Conservation (phyloP, 2,888 invertebrate species). For the Drosophila gaucha region DNA sequence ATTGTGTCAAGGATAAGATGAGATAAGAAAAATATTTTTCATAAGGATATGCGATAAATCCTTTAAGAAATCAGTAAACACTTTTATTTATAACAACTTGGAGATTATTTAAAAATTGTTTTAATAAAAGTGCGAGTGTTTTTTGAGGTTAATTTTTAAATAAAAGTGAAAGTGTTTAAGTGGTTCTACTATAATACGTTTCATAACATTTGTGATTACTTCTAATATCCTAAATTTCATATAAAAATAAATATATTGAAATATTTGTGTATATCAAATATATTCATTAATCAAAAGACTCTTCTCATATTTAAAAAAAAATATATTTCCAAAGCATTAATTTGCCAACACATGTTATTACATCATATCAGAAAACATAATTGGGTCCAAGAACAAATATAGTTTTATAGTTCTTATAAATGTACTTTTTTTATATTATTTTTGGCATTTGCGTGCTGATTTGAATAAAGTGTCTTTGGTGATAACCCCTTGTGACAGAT, state of each 20-base stretch:
- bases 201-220: not conserved
- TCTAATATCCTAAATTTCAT: not conserved
- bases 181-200: not conserved
- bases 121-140: not conserved
- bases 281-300: not conserved
- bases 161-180: not conserved
- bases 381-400: constrained; percentile 37
- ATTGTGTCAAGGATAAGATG: constrained; percentile 20
- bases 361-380: constrained; percentile 47
- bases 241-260: not conserved
- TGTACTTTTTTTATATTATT: constrained; percentile 21
- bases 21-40: not conserved
- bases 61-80: not conserved
- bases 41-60: not conserved
- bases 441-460: constrained; percentile 65
- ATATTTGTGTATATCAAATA: not conserved
- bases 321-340: too few species aligned
- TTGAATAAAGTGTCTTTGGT: constrained; percentile 39
- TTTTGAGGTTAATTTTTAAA: too few species aligned
- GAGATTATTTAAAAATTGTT: not conserved
- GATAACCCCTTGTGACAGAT: constrained; percentile 68
- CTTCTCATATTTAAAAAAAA: not conserved
- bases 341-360: constrained; percentile 38
- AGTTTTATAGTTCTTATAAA: constrained; percentile 15
- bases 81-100: not conserved